Conservation (phyloP, 1,140 invertebrate species). For the Zophobas atratus region DNA sequence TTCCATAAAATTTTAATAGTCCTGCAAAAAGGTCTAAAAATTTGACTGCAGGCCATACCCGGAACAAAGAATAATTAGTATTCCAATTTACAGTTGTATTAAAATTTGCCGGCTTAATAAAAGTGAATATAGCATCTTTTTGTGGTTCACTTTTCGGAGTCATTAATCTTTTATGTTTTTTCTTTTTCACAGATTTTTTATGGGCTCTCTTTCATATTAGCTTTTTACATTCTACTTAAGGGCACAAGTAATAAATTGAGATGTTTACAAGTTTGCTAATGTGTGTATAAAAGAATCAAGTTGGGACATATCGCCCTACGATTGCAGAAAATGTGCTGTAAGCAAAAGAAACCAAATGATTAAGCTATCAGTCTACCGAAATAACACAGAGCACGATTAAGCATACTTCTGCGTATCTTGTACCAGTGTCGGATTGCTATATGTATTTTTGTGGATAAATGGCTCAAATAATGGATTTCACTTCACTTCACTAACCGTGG, state of each 20-base stretch:
- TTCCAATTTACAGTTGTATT: conserved; percentile 27
- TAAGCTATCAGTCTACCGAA: too few species aligned
- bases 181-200: conserved; percentile 27
- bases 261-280: conserved; percentile 34
- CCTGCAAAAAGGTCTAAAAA: conserved; percentile 3
- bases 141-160: conserved; percentile 29
- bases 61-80: conserved; percentile 30
- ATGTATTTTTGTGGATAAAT: too few species aligned
- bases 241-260: conserved; percentile 20
- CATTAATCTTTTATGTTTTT: conserved; percentile 38
- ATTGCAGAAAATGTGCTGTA: not conserved
- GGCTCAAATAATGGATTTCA: too few species aligned
- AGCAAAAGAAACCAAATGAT: not conserved
- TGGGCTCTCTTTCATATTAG: conserved; percentile 15
- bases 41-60: conserved; percentile 15
- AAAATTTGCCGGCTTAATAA: conserved; percentile 27
- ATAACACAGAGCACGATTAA: too few species aligned
- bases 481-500: too few species aligned
- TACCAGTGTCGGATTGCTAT: too few species aligned
- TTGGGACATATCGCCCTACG: not conserved
- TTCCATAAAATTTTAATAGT: conserved; percentile 32
- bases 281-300: not conserved
- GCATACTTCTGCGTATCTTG: too few species aligned
- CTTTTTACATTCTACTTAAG: conserved; percentile 37
- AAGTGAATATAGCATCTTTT: conserved; percentile 23